phyloP scores from a whole-genome alignment of 2,113 vertebrate genomes.

The Taurulus bubalis region DNA sequence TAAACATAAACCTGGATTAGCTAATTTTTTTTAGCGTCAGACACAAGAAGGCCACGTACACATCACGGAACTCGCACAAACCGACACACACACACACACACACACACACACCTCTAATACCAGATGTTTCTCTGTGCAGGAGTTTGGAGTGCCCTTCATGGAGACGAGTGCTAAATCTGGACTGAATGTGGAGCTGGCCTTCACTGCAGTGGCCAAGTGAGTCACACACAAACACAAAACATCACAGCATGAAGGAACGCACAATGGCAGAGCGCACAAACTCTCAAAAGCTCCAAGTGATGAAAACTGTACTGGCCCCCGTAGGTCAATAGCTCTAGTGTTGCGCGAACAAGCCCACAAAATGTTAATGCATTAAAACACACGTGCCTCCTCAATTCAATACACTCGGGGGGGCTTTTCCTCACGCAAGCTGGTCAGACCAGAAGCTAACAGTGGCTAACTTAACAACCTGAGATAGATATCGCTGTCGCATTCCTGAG shows the following conservation, averaged over 20 bases:
- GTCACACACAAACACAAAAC: slow-evolving; percentile 57
- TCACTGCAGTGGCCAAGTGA: slow-evolving; percentile 95
- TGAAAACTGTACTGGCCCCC: neutral
- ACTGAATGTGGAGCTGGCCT: slow-evolving; percentile 94
- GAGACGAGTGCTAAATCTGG: slow-evolving; percentile 95
- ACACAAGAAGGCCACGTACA: neutral
- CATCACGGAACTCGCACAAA: neutral
- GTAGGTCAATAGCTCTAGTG: neutral
- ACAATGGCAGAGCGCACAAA: neutral
- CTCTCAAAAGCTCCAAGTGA: neutral
- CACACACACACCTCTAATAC: slow-evolving; percentile 1
- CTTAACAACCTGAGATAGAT: neutral
- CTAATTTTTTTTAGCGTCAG: neutral
- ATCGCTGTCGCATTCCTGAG: neutral
- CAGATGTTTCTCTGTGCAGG: slow-evolving; percentile 79
- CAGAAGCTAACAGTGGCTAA: neutral
- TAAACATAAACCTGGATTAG: neutral
- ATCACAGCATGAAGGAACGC: neutral
- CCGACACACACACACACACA: slow-evolving; percentile 6
- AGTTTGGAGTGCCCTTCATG: slow-evolving; percentile 95
- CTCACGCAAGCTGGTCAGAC: neutral
- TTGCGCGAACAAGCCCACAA: neutral
- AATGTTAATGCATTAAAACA: neutral
- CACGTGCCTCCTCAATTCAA: neutral
- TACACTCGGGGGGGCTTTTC: neutral